A percentile compares a stretch with the other conserved stretches of the same genome.
These are phyloP conservation scores for Epirrhoe tristata DNA, from an alignment of 2,888 invertebrate species.

Conservation along the genomic window DNA sequence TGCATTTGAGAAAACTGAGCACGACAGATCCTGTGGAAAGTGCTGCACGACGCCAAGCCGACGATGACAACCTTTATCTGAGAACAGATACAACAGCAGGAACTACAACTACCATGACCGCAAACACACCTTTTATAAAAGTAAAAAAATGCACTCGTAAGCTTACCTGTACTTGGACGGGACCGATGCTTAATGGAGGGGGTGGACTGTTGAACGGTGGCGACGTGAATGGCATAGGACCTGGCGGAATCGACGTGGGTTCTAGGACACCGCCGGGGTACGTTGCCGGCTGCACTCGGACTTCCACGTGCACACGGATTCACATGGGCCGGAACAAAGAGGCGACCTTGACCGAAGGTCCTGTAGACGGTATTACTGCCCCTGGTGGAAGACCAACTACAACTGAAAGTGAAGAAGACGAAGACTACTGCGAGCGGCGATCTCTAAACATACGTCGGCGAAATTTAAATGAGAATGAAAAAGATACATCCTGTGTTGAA, in stretches of 20 bases:
- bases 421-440: constrained; percentile 76
- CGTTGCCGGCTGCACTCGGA: constrained; percentile 76
- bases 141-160: constrained; percentile 73
- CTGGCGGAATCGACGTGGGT: constrained; percentile 49
- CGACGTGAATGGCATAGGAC: constrained; percentile 40
- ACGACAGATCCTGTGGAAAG: constrained; percentile 47
- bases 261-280: constrained; percentile 74
- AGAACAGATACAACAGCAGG: constrained; percentile 20
- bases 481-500: constrained; percentile 18
- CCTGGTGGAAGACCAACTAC: neutral
- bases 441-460: constrained; percentile 63
- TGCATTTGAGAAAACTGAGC: constrained; percentile 72
- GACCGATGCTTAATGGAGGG: constrained; percentile 33
- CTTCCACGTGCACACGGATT: constrained; percentile 76
- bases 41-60: constrained; percentile 52
- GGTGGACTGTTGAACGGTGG: constrained; percentile 36
- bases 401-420: constrained; percentile 52
- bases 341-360: constrained; percentile 45
- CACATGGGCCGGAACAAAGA: constrained; percentile 71
- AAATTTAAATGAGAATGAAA: constrained; percentile 49
- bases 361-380: constrained; percentile 23
- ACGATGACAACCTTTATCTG: constrained; percentile 14
- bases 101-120: constrained; percentile 52
- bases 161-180: constrained; percentile 79
- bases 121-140: constrained; percentile 64